Conservation (phyloP, 2,113 vertebrate genomes). For the Odontophorus gujanensis region DNA sequence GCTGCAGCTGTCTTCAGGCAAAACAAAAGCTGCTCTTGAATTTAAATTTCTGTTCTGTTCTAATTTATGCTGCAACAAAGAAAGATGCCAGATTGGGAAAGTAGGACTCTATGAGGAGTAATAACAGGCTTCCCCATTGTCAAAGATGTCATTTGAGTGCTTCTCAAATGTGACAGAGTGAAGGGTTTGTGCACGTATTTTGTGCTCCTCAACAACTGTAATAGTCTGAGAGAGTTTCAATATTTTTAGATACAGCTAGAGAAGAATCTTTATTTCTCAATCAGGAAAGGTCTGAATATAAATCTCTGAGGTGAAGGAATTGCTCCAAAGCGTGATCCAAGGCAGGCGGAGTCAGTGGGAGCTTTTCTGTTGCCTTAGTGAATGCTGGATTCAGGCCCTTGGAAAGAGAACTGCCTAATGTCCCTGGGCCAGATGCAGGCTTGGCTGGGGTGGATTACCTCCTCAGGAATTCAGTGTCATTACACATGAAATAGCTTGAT, state of each 20-base stretch:
- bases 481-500: neutral
- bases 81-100: constrained; percentile 61
- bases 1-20: constrained; percentile 63
- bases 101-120: constrained; percentile 50
- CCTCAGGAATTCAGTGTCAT: neutral
- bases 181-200: neutral
- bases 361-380: neutral
- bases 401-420: fast-evolving
- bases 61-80: constrained; percentile 54
- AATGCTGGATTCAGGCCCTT: neutral
- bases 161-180: constrained; percentile 30
- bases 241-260: constrained; percentile 15
- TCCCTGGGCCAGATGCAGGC: neutral
- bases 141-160: constrained; percentile 13
- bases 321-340: neutral
- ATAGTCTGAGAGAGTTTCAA: neutral
- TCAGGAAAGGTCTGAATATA: neutral
- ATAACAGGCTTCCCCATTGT: constrained; percentile 68
- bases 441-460: neutral
- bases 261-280: neutral
- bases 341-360: neutral
- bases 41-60: constrained; percentile 54
- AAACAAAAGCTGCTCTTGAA: constrained; percentile 69
- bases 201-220: neutral
- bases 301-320: neutral